Evolutionary conservation across 30 jellyfish, hydroid and myxozoan species (phyloP).

Genomic region (Catostylus mosaicus): DNA sequence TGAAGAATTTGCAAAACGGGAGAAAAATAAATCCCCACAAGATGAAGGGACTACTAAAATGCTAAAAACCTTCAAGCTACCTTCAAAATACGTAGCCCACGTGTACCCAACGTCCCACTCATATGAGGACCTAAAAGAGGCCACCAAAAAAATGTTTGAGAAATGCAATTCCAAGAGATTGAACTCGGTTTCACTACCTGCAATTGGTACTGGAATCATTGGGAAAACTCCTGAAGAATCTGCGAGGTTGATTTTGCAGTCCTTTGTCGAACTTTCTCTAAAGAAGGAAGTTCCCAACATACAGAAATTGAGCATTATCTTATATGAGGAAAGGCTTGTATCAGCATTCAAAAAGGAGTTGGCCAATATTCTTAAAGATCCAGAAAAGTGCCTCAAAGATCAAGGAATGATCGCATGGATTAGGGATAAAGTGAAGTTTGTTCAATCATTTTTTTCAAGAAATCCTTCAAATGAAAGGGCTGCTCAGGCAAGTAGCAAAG

Average conservation of each 20-base stretch:
- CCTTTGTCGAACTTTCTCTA: conserved; percentile 40
- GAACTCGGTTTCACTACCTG: conserved; percentile 45
- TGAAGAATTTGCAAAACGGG: neutral
- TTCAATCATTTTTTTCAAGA: neutral
- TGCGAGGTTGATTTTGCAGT: conserved; percentile 35
- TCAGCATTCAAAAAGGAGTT: conserved; percentile 14
- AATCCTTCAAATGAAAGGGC: neutral
- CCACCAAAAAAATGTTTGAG: conserved; percentile 13
- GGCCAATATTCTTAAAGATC: neutral
- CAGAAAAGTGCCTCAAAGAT: conserved; percentile 7
- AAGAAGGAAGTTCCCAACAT: neutral
- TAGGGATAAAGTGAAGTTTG: neutral
- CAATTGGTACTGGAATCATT: conserved; percentile 55
- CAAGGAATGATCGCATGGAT: conserved; percentile 16
- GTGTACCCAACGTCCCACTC: conserved; percentile 16
- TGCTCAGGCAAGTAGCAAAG: neutral
- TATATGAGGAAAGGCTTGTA: conserved; percentile 39
- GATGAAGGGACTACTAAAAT: conserved; percentile 37
- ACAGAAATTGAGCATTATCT: conserved; percentile 1
- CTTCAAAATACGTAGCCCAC: conserved; percentile 40
- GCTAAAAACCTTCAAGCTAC: conserved; percentile 23
- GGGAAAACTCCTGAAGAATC: conserved; percentile 43
- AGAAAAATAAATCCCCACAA: neutral
- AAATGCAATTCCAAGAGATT: conserved; percentile 14
- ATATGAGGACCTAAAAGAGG: conserved; percentile 22